Evolutionary conservation across 37 sponge, comb jelly and placozoan genomes (phyloP), one percentile per base, ranked within the genome.

Genomic region (Mnemiopsis leidyi): DNA sequence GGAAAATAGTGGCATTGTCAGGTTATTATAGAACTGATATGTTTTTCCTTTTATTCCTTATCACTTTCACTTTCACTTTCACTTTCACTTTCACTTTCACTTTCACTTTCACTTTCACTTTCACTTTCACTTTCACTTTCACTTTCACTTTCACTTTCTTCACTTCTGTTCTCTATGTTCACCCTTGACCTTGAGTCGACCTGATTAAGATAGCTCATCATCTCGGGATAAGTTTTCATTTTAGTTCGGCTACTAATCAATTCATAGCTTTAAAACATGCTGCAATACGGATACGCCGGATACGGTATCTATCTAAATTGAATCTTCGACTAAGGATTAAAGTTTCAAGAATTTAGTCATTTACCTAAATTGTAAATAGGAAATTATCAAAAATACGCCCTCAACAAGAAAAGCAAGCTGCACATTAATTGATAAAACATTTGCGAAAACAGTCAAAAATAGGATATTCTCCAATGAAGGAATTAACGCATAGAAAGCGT

Each of bases 1-100:
- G 5, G 75, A 71, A 71, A 71, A 71, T 71, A 71, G 75, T 24
- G 75, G 75, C 75, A 71, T 71, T 71, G 25, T 71, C n/a, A 71
- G 30, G n/a, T 48, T 48, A 18, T 13, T 48, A 48, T 18, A 48
- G 61, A 18, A n/a, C n/a, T n/a, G n/a, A n/a, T n/a, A n/a, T n/a
- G n/a, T n/a, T n/a, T n/a, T n/a, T n/a, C n/a, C n/a, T n/a, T n/a
- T n/a, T n/a, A n/a, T n/a, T 71, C 75, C 3, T 18, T 28, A 5
- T 71, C 75, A 23, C 30, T 28, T 5, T 71, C 75, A 23, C 30
- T 71, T 5, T 71, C 75, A 23, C 26, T 71, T 5, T 71, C 30
- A 23, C 75, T 71, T 5, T 28, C 75, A 5, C 75, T 28, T 5
- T 71, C 75, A 23, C 75, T 71, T 25, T 71, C 75, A 23, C 75